phyloP scores from a whole-genome alignment of 2,888 invertebrate genomes.

The Cephus sareptanus region DNA sequence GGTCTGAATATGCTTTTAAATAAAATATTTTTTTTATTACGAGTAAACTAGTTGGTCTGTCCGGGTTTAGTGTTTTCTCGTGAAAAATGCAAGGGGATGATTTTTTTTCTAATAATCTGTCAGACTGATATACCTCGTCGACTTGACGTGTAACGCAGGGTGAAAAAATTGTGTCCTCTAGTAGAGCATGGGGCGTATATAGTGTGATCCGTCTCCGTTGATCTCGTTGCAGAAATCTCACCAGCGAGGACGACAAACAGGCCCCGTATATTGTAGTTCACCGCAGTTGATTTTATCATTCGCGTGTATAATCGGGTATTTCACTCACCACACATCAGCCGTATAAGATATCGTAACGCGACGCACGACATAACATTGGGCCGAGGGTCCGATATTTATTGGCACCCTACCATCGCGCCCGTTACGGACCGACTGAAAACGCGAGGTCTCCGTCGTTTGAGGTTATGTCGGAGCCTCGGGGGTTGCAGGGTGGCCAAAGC shows the following conservation, averaged over 20 bases:
- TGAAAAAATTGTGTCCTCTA: background rate
- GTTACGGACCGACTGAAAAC: constrained; percentile 20
- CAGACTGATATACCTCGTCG: background rate
- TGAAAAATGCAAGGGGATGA: background rate
- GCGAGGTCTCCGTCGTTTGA: constrained; percentile 16
- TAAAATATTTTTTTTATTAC: background rate
- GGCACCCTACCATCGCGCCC: constrained; percentile 15
- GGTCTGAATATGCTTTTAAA: background rate
- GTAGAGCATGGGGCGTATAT: background rate
- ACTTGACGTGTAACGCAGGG: background rate
- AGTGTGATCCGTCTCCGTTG: background rate
- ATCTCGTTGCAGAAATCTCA: background rate
- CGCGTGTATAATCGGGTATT: background rate
- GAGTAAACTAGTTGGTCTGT: background rate
- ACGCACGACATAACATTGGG: background rate
- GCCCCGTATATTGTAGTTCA: background rate
- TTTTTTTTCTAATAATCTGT: background rate
- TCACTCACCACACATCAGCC: background rate
- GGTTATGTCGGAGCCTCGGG: constrained; percentile 16
- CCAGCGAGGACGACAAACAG: background rate
- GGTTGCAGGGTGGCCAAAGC: constrained; percentile 20
- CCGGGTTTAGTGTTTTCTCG: background rate
- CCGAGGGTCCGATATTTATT: constrained; percentile 3
- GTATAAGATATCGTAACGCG: constrained; percentile 1
- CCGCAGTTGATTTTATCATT: background rate